Conservation (phyloP, 2,888 invertebrate species). For the Lapara coniferarum region DNA sequence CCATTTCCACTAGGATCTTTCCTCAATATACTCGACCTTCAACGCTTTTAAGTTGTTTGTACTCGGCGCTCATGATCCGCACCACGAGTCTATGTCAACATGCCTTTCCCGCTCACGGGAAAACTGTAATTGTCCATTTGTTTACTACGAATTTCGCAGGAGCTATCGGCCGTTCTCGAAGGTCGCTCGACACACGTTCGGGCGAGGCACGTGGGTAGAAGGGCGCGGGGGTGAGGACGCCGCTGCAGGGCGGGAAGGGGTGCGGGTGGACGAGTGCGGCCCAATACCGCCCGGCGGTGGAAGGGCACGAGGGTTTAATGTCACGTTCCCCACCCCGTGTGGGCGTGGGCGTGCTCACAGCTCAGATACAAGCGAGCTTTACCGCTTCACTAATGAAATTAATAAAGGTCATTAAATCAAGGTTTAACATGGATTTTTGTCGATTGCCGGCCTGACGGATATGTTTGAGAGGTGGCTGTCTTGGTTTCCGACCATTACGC, state of each 20-base stretch:
- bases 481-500: background rate
- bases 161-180: conserved; percentile 38
- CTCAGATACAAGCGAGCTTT: conserved; percentile 44
- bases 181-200: conserved; percentile 46
- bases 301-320: conserved; percentile 51
- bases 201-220: conserved; percentile 51
- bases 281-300: conserved; percentile 36
- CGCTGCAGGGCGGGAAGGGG: conserved; percentile 35
- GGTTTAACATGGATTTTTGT: conserved; percentile 32
- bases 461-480: background rate
- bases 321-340: conserved; percentile 57
- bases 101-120: background rate
- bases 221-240: conserved; percentile 32
- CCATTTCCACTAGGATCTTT: background rate
- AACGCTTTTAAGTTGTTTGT: background rate
- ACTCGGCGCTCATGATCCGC: background rate
- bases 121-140: background rate
- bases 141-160: conserved; percentile 22
- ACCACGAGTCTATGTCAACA: background rate
- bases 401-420: conserved; percentile 58
- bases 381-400: conserved; percentile 56
- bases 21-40: background rate
- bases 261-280: conserved; percentile 19
- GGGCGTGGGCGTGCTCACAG: conserved; percentile 49
- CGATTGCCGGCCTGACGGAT: conserved; percentile 34